These are phyloP conservation scores for Cetonia aurata DNA, from an alignment of 2,888 invertebrate genomes.

Conservation along the genomic window DNA sequence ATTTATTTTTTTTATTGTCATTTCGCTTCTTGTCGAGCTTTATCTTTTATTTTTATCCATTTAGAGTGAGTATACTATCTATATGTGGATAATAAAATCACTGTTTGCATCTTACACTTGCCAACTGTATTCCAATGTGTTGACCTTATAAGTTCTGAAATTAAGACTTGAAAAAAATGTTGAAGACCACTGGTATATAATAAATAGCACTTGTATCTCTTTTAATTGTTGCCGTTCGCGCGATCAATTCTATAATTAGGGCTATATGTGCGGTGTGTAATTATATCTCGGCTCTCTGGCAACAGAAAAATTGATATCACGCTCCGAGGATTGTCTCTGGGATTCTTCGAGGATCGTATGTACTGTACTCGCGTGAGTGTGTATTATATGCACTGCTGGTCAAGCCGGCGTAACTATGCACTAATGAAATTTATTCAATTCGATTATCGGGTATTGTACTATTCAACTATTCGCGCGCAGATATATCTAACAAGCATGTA, in stretches of 20 bases:
- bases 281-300: constrained; percentile 25
- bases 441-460: constrained; percentile 54
- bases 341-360: constrained; percentile 49
- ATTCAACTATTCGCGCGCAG: constrained; percentile 50
- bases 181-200: constrained; percentile 5
- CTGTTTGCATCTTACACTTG: no score
- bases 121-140: no score
- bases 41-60: no score
- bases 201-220: constrained; percentile 43
- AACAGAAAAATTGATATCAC: constrained; percentile 56
- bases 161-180: neutral
- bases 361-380: neutral
- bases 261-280: constrained; percentile 47
- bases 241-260: constrained; percentile 49
- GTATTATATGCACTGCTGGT: constrained; percentile 8
- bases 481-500: constrained; percentile 53
- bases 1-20: no score
- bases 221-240: constrained; percentile 58
- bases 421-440: constrained; percentile 57
- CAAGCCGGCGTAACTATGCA: constrained; percentile 49
- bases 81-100: no score
- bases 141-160: no score
- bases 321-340: constrained; percentile 53
- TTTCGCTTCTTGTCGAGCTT: no score
- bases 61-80: no score